Base-by-base conservation (phyloP, 2,888 invertebrate species). In the Heliconius hortense region DNA sequence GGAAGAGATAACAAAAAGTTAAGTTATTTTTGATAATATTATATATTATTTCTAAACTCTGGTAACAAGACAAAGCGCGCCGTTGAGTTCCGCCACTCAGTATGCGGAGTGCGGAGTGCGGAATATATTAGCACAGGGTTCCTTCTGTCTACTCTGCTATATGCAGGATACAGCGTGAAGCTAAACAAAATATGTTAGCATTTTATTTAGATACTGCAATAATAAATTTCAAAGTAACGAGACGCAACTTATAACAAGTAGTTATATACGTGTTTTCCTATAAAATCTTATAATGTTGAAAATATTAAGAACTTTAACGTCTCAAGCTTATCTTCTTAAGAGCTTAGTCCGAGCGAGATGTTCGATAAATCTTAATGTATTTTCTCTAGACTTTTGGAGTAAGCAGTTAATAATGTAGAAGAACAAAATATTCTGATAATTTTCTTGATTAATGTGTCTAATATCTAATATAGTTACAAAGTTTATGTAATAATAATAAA, bases 231-330 rank as follows among this genome's bases (percentile, higher is more conserved):
- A 24, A 24, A 59, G 11, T 10, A 3, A 24, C 59, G 13, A 59
- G 24, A 24, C 4, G 24, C 59, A 59, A 59, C 13, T 59, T 59
- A 59, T 24, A 59, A 60, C 26, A 60, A 60, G 60, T 26, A 60
- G 7, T 26, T 26, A 53, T 21, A 53, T 24, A 11, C 24, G 26
- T 60, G 24, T 66, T 43, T 43, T 39, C 64, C 64, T 11, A 39
- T 11, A 64, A 64, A 64, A 39, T 24, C 13, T 66, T 39, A 43
- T 66, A 66, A 66, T 66, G 24, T 43, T n/a, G 24, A 24, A 39
- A 66, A 66, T 66, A 66, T 66, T 24, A 66, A 66, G 39, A 66
- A 66, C 66, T 39, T 66, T 66, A 66, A 39, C 15, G 66, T 66
- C 39, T 7, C 13, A 39, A 39, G 35, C 64, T 64, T 35, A 39